Percentiles rank a stretch among this genome's conserved stretches.
phyloP scores from a whole-genome alignment of 2,797 vertebrate species.

The Peromyscus eremicus region DNA sequence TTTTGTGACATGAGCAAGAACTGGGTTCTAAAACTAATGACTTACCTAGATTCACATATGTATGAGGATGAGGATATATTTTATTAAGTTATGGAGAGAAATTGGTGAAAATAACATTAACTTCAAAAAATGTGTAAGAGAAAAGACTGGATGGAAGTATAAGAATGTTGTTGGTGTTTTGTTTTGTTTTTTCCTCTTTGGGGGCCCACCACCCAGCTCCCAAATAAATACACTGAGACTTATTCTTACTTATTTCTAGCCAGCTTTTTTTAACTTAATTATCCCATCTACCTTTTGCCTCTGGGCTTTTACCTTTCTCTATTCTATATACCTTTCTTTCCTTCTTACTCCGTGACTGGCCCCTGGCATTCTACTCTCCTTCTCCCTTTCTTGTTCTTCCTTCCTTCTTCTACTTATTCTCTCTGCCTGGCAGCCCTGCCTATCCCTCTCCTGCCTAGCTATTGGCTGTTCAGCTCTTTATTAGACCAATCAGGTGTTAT shows the following conservation, averaged over 20 bases:
- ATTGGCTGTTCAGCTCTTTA: neutral
- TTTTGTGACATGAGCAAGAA: neutral
- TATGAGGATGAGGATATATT: neutral
- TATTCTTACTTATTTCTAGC: neutral
- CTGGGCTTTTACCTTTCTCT: neutral
- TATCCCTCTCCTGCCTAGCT: neutral
- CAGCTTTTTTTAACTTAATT: neutral
- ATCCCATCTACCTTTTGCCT: neutral
- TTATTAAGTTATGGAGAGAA: neutral
- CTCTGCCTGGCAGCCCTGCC: neutral
- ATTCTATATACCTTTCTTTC: neutral
- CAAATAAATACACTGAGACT: neutral
- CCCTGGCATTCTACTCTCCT: neutral
- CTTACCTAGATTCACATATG: neutral
- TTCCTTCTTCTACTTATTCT: neutral
- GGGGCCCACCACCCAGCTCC: neutral
- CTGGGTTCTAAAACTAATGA: neutral
- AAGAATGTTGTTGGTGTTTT: neutral
- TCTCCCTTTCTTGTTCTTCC: neutral
- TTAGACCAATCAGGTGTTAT: neutral
- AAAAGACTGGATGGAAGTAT: neutral
- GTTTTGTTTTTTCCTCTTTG: neutral
- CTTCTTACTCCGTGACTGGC: neutral
- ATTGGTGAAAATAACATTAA: neutral
- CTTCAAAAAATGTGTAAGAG: neutral